phyloP scores from a whole-genome alignment of 2,888 invertebrate genomes.

The Cryptocheilus praepositus region DNA sequence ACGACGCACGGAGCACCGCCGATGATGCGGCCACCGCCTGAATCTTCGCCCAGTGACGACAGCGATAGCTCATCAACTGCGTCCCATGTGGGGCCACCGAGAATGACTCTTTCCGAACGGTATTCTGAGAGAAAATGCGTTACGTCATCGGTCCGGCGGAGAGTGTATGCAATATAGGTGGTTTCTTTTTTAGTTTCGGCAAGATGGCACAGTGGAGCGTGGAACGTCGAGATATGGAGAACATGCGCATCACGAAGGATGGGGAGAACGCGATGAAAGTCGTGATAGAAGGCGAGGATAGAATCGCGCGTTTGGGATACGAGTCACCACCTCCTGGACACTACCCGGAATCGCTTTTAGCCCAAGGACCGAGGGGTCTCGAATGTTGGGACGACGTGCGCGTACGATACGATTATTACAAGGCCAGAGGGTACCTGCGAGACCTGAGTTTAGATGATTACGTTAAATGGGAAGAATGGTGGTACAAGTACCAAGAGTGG shows the following conservation, averaged over 20 bases:
- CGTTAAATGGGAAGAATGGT: constrained; percentile 96
- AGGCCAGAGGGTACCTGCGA: constrained; percentile 89
- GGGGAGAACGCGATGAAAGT: constrained; percentile 83
- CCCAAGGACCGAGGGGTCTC: constrained; percentile 83
- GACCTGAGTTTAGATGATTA: constrained; percentile 89
- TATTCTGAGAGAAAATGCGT: constrained; percentile 35
- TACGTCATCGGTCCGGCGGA: too few relatives aligned
- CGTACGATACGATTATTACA: constrained; percentile 92
- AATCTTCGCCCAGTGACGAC: constrained; percentile 80
- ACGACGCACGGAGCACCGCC: constrained; percentile 61
- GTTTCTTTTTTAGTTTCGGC: constrained; percentile 80
- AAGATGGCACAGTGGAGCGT: constrained; percentile 95
- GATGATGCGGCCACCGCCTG: constrained; percentile 71
- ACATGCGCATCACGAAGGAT: constrained; percentile 90
- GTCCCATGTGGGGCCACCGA: constrained; percentile 78
- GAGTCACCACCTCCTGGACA: constrained; percentile 82
- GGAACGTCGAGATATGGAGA: constrained; percentile 89
- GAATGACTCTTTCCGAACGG: constrained; percentile 87
- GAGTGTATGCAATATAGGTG: not conserved
- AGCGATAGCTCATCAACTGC: constrained; percentile 78
- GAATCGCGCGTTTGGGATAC: constrained; percentile 76
- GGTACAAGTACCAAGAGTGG: constrained; percentile 96
- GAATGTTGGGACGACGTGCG: constrained; percentile 93
- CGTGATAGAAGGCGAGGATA: constrained; percentile 81
- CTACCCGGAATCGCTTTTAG: constrained; percentile 86